These are phyloP conservation scores for Saccostrea glomerata DNA, from an alignment of 1,140 invertebrate genomes.

Conservation along the genomic window DNA sequence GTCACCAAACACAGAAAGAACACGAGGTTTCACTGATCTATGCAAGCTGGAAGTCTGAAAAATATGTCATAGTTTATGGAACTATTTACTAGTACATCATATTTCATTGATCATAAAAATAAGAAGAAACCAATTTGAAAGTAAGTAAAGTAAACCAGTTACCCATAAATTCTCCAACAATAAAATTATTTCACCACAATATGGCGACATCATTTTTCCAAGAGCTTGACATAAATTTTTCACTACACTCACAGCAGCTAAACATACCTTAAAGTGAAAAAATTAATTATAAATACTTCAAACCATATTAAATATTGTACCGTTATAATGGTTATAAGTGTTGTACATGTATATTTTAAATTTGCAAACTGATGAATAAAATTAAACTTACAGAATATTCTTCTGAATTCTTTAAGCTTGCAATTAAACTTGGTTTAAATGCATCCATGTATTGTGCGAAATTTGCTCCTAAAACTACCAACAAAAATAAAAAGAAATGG, in stretches of 20 bases:
- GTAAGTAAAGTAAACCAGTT: constrained; percentile 64
- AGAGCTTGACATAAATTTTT: constrained; percentile 96
- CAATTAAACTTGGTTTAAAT: constrained; percentile 93
- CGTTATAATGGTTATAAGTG: neutral
- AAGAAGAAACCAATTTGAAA: too few relatives aligned
- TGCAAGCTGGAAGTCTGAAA: constrained; percentile 88
- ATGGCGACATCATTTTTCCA: constrained; percentile 91
- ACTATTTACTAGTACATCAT: neutral
- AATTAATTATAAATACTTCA: too few relatives aligned
- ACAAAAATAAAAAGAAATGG: too few relatives aligned
- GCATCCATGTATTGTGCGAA: constrained; percentile 98
- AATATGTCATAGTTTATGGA: neutral
- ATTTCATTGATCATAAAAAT: neutral
- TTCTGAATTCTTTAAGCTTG: constrained; percentile 94
- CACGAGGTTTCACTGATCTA: constrained; percentile 96
- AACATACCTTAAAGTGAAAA: constrained; percentile 85
- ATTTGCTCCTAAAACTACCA: constrained; percentile 88
- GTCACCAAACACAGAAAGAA: constrained; percentile 96
- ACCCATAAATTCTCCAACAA: constrained; percentile 92
- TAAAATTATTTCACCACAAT: constrained; percentile 96
- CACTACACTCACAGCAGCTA: constrained; percentile 94
- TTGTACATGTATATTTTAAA: neutral
- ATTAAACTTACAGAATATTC: constrained; percentile 88
- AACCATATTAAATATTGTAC: neutral
- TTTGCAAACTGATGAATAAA: neutral